Evolutionary conservation across 2,797 vertebrate species (phyloP).

Genomic region (Neopelma chrysocephalum): DNA sequence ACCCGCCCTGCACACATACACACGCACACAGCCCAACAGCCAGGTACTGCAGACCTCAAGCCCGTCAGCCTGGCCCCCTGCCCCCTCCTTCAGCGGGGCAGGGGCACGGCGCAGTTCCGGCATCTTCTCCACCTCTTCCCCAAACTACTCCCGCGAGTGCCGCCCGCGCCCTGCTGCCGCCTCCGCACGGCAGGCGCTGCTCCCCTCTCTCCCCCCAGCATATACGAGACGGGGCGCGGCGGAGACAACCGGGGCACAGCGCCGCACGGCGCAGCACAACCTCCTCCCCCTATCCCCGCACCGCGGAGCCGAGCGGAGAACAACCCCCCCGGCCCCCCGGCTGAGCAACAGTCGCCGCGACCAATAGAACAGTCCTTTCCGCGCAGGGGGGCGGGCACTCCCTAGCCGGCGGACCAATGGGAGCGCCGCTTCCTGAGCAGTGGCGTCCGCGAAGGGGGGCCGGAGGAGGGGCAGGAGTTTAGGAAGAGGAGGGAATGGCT

Average conservation of each 20-base stretch:
- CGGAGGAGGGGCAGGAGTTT: constrained; percentile 73
- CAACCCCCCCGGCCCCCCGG: too few relatives aligned
- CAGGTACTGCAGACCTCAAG: not conserved
- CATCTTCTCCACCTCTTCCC: constrained; percentile 50
- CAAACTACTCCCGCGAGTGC: constrained; percentile 8
- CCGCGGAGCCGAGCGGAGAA: not conserved
- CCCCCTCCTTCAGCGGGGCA: not conserved
- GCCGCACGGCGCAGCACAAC: not conserved
- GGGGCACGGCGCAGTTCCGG: constrained; percentile 27
- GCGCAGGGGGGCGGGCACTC: constrained; percentile 24
- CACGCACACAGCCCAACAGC: not conserved
- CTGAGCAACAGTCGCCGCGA: not conserved
- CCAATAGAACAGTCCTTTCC: not conserved
- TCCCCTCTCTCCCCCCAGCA: not conserved
- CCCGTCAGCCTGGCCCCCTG: not conserved
- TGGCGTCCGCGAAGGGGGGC: not conserved
- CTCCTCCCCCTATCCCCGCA: not conserved
- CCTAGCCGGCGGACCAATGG: not conserved
- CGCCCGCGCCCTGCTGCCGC: not conserved
- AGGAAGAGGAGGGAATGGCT: constrained; percentile 78
- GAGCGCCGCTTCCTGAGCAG: constrained; percentile 36
- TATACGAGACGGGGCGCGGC: too few relatives aligned
- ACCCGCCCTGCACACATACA: too few relatives aligned
- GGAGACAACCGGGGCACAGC: rapidly evolving
- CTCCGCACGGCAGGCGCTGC: too few relatives aligned